Percentiles rank a stretch among this genome's conserved stretches.
phyloP scores from a whole-genome alignment of 2,888 invertebrate species.

The Sinelater perroti region DNA sequence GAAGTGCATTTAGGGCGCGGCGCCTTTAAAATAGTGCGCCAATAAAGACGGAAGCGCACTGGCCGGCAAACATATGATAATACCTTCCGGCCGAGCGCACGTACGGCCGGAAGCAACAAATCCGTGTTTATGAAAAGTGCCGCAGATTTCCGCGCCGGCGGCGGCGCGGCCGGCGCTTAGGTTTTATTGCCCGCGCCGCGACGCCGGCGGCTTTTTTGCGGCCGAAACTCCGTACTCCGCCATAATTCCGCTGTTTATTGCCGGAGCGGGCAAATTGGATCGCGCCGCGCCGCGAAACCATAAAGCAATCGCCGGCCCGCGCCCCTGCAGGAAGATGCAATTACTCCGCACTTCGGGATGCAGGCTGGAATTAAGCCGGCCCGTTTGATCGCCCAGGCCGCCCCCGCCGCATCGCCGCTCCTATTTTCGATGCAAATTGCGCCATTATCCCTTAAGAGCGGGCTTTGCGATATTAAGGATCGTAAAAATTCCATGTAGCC shows the following conservation, averaged over 20 bases:
- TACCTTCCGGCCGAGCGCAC: conserved; percentile 14
- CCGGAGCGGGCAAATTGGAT: conserved; percentile 22
- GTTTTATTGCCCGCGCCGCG: conserved; percentile 13
- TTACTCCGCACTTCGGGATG: no score
- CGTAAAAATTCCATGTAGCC: conserved; percentile 30
- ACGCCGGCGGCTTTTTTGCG: not conserved
- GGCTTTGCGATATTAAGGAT: conserved; percentile 37
- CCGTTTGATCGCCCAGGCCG: no score
- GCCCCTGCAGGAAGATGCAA: no score
- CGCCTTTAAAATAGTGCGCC: conserved; percentile 14
- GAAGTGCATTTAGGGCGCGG: conserved; percentile 19
- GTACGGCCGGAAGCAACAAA: conserved; percentile 4
- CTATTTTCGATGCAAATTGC: conserved; percentile 42
- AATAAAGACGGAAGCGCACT: conserved; percentile 29
- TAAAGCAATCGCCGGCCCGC: no score
- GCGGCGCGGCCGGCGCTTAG: conserved; percentile 2
- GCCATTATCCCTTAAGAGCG: conserved; percentile 40
- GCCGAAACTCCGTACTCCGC: conserved; percentile 22
- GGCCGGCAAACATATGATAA: conserved; percentile 30
- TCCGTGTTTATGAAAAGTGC: conserved; percentile 20
- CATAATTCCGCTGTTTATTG: conserved; percentile 27
- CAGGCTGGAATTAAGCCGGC: no score
- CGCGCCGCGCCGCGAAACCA: conserved; percentile 1
- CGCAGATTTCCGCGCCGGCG: conserved; percentile 5
- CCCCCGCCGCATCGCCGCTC: no score